Base-by-base conservation (phyloP, 2,888 invertebrate species). In the Stegana nigrithorax region DNA sequence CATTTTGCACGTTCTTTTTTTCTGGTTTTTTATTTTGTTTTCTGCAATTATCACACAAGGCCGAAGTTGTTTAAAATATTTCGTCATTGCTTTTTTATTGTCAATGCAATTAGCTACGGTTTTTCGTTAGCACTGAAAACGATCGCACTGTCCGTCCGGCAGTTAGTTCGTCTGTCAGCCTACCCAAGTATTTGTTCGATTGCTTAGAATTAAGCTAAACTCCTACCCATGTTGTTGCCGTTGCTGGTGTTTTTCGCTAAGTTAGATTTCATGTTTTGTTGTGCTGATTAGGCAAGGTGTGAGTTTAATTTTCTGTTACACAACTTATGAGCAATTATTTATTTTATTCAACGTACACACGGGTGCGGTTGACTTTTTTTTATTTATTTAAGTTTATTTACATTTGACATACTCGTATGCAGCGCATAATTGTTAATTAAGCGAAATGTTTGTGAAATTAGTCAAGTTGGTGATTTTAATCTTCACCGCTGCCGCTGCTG, bases 41-140 rank as follows among this genome's bases (percentile, higher is more conserved):
- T 50, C 62, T 63, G 62, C 56, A 64, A 64, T 72, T 72, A 72
- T 66, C 63, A 65, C 62, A 66, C 71, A 71, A 71, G 70, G 71
- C 70, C 70, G 51, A 5, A 26, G 50, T 60, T 55, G 53, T 55
- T 55, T 36, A 12, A 32, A 32, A n/a, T 45, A 55, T 55, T 55
- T 55, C 32, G 19, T 21, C 53, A 55, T 21, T 1, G 19, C 23
- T 47, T 12, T 4, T 4, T 42, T 7, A 19, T 21, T 32, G 32
- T 36, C 36, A 21, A 32, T 32, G 53, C 53, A 55, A 55, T 55
- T 55, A 55, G 32, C 26, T 21, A 14, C n/a, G n/a, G 8, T 26
- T 50, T 50, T 50, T 29, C 14, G 12, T 39, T 39, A 14, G 32
- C 32, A 14, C 4, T 39, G n/a, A n/a, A n/a, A n/a, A n/a, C n/a